These are phyloP conservation scores for Typhlichthys subterraneus DNA, from an alignment of 2,797 vertebrate genomes.

Conservation along the genomic window DNA sequence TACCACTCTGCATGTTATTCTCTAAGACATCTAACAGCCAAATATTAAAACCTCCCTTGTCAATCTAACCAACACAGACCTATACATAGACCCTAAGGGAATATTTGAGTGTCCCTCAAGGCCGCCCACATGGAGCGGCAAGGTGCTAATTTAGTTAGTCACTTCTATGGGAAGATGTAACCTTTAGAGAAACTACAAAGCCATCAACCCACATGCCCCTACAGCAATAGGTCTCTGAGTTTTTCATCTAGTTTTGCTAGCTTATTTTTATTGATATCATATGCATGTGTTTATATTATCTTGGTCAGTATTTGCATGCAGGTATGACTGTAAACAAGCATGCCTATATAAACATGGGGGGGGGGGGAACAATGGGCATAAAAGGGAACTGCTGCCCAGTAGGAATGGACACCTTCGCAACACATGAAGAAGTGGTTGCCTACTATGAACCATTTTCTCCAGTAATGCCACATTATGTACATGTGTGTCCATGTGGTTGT, in stretches of 20 bases:
- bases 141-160: conserved; percentile 58
- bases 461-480: neutral
- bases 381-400: too few species aligned
- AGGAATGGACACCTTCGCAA: conserved; percentile 6
- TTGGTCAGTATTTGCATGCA: too few species aligned
- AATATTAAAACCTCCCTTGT: conserved; percentile 9
- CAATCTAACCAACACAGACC: neutral
- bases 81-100: neutral
- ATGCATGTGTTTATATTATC: too few species aligned
- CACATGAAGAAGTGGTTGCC: conserved; percentile 26
- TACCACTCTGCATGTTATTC: too few species aligned
- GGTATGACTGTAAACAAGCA: too few species aligned
- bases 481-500: neutral
- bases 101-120: conserved; percentile 33
- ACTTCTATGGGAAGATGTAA: conserved; percentile 44
- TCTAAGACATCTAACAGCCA: too few species aligned
- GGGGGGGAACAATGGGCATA: too few species aligned
- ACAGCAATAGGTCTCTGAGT: conserved; percentile 19
- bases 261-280: too few species aligned
- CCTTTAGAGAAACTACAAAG: conserved; percentile 40
- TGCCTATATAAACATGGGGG: too few species aligned
- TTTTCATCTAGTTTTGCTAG: too few species aligned
- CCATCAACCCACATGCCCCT: conserved; percentile 18
- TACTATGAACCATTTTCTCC: neutral
- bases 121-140: conserved; percentile 39